These are phyloP conservation scores for Pygoscelis adeliae DNA, from an alignment of 2,113 vertebrate genomes.

Conservation along the genomic window DNA sequence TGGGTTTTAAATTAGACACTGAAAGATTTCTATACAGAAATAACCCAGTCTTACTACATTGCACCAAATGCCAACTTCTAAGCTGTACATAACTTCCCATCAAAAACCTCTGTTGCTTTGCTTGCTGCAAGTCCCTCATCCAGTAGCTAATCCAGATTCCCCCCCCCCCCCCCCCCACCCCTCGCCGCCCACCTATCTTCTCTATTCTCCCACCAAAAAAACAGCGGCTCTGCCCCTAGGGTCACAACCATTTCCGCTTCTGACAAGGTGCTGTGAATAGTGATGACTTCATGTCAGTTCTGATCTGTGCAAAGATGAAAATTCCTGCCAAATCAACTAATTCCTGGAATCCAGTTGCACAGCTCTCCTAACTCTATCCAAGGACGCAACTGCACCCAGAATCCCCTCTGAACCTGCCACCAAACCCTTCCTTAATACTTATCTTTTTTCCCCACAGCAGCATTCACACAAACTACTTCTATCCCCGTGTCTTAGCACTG, in stretches of 20 bases:
- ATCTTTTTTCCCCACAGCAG: background rate
- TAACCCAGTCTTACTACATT: background rate
- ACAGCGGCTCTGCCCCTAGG: background rate
- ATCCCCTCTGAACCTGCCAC: background rate
- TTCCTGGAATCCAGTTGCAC: background rate
- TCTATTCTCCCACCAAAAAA: no score
- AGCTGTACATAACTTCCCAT: background rate
- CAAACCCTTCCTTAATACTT: background rate
- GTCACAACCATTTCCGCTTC: background rate
- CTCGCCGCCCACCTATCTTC: no score
- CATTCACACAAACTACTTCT: background rate
- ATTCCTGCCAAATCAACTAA: background rate
- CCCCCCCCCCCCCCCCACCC: no score
- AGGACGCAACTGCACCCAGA: background rate
- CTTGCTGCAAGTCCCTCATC: background rate
- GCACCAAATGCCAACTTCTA: background rate
- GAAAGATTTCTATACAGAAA: background rate
- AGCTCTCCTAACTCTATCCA: background rate
- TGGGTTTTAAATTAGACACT: background rate
- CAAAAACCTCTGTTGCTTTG: background rate
- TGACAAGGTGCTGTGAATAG: rapidly evolving
- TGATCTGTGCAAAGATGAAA: background rate
- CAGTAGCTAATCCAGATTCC: background rate
- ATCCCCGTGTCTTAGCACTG: background rate
- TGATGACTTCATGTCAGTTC: background rate